Evolutionary conservation across 2,113 vertebrate genomes (phyloP).

Genomic region (Gavialis gangeticus): DNA sequence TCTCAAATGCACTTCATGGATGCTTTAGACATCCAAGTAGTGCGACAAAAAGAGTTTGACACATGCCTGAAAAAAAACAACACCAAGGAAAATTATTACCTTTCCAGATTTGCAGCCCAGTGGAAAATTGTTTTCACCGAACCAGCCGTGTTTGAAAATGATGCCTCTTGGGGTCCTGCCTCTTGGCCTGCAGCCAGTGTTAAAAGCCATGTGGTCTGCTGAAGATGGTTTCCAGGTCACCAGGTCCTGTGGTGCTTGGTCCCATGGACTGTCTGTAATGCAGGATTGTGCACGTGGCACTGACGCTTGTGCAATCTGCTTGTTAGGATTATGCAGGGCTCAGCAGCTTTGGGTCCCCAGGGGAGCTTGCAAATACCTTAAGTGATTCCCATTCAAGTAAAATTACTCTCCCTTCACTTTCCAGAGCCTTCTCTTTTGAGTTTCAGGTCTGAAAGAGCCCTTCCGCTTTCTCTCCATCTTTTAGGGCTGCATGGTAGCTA

Average conservation of each 20-base stretch:
- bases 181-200: background rate
- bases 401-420: background rate
- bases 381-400: background rate
- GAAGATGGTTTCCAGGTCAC: background rate
- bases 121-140: background rate
- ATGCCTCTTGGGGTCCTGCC: background rate
- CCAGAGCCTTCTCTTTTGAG: background rate
- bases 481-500: background rate
- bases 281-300: background rate
- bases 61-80: background rate
- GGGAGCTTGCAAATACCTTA: background rate
- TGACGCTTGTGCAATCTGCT: background rate
- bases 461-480: too few species aligned
- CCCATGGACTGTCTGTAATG: background rate
- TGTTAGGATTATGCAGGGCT: background rate
- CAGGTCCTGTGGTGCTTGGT: background rate
- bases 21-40: background rate
- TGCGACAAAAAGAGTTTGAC: background rate
- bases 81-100: rapidly evolving
- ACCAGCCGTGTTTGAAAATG: background rate
- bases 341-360: background rate
- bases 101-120: background rate
- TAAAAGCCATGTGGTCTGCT: background rate
- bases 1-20: rapidly evolving
- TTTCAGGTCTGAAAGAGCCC: background rate